Evolutionary conservation across 2,113 vertebrate genomes (phyloP), one percentile per base, ranked within the genome.

Genomic region (Chloebia gouldiae): DNA sequence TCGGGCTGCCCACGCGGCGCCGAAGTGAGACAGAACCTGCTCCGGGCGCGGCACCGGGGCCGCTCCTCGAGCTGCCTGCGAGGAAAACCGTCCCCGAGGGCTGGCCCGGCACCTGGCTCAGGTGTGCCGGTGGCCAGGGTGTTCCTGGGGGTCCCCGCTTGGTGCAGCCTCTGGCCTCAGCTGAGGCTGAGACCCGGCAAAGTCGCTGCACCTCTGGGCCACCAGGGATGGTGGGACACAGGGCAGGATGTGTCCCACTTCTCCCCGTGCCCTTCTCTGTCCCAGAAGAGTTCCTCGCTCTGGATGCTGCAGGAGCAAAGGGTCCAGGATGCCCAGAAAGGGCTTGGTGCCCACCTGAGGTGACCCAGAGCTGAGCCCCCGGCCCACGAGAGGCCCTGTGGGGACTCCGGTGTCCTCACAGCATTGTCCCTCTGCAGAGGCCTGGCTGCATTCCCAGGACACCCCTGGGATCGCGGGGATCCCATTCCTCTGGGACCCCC

Each of bases 31-130:
- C 73, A 66, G 70, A 87, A 39, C 65, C 73, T 13, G 92, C 86
- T 44, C 77, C 9, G 25, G 3, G 25, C 76, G 50, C 54, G 4
- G 25, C 5, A 6, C 37, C 3, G 4, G 42, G n/a, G 54, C 39
- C 42, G 19, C 51, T 71, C 10, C 2, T 0, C 30, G 63, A 27
- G 20, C 60, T n/a, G 75, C 6, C 69, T 25, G 40, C 63, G 9
- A 49, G 45, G 97, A 97, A 37, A 98, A 97, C 10, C 86, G 57
- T 24, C 91, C 91, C 63, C 88, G 95, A 3, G 98, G 98, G 95
- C 98, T 98, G n/a, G 94, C 97, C 1, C 27, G 97, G 98, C 91
- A 35, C 81, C 64, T 79, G 98, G 9, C 71, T 93, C 15, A 68
- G 97, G 80, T 96, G 51, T 97, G 97, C 7, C 96, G 96, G 0